Evolutionary conservation across 2,797 vertebrate species (phyloP).

Genomic region (Chromis chromis): DNA sequence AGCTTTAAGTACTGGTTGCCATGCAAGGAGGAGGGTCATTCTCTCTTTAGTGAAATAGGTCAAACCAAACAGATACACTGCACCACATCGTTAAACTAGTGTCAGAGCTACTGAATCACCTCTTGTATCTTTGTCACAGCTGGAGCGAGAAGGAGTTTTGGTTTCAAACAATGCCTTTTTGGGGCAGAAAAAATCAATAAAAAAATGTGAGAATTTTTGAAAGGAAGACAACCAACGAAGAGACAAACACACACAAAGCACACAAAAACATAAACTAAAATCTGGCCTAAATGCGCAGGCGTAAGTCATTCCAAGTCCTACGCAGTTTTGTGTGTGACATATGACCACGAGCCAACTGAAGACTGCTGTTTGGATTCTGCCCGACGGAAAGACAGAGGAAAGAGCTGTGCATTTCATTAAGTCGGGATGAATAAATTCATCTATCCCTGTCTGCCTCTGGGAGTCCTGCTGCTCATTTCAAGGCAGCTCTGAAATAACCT

Average conservation of each 20-base stretch:
- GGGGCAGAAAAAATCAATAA: not conserved
- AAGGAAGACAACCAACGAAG: not conserved
- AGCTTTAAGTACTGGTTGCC: not conserved
- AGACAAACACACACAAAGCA: not conserved
- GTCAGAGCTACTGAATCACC: not conserved
- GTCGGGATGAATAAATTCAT: conserved; percentile 60
- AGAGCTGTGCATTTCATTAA: conserved; percentile 55
- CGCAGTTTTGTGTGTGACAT: conserved; percentile 8
- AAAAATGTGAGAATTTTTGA: not conserved
- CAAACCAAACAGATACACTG: conserved; percentile 3
- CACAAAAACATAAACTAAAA: conserved; percentile 9
- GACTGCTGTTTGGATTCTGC: conserved; percentile 37
- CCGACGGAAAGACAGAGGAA: conserved; percentile 23
- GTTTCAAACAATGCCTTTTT: conserved; percentile 42
- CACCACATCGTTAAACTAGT: not conserved
- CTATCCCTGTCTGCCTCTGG: conserved; percentile 52
- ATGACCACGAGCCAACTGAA: conserved; percentile 1
- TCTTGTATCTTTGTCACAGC: conserved; percentile 8
- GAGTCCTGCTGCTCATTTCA: conserved; percentile 59
- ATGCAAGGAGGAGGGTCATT: not conserved
- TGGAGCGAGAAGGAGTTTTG: conserved; percentile 3
- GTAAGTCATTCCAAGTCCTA: not conserved
- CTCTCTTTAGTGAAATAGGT: not conserved
- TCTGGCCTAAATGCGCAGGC: not conserved
- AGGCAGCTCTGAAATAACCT: conserved; percentile 60